phyloP scores from a whole-genome alignment of 2,888 invertebrate genomes.

The Carterocephalus palaemon region DNA sequence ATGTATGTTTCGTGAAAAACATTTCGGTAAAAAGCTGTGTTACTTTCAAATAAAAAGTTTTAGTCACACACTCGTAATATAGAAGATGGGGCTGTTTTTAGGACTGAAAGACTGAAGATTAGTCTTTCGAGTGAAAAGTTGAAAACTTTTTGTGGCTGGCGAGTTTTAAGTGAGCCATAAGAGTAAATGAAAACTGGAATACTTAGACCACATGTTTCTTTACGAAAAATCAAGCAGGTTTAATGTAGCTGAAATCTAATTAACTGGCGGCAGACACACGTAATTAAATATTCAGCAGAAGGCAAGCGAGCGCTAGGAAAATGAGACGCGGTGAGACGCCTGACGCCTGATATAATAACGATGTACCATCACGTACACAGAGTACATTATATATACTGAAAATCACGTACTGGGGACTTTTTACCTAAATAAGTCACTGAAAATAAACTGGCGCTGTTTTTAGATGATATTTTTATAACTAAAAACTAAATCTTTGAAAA shows the following conservation, averaged over 20 bases:
- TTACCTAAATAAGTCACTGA: too few relatives aligned
- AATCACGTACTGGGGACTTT: too few relatives aligned
- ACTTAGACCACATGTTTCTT: conserved; percentile 14
- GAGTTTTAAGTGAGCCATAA: conserved; percentile 19
- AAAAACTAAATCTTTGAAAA: neutral
- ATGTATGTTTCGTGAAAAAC: conserved; percentile 7
- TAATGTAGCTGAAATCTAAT: conserved; percentile 4
- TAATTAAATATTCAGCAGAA: conserved; percentile 1
- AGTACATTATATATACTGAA: too few relatives aligned
- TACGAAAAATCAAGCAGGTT: conserved; percentile 20
- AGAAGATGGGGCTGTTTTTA: conserved; percentile 18
- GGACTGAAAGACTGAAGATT: conserved; percentile 23
- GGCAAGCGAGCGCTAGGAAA: conserved; percentile 2
- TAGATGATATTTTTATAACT: too few relatives aligned
- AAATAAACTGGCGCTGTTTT: neutral
- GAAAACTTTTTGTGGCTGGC: conserved; percentile 25
- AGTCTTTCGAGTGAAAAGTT: conserved; percentile 25
- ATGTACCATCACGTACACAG: too few relatives aligned
- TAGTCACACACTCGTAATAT: conserved; percentile 15
- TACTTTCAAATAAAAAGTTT: conserved; percentile 18
- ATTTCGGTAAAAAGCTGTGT: conserved; percentile 18
- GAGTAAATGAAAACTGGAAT: conserved; percentile 22
- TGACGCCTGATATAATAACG: too few relatives aligned
- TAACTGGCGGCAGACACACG: conserved; percentile 8
- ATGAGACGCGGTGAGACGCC: neutral